Conservation (phyloP, 2,113 vertebrate genomes). For the Muntiacus muntjak region DNA sequence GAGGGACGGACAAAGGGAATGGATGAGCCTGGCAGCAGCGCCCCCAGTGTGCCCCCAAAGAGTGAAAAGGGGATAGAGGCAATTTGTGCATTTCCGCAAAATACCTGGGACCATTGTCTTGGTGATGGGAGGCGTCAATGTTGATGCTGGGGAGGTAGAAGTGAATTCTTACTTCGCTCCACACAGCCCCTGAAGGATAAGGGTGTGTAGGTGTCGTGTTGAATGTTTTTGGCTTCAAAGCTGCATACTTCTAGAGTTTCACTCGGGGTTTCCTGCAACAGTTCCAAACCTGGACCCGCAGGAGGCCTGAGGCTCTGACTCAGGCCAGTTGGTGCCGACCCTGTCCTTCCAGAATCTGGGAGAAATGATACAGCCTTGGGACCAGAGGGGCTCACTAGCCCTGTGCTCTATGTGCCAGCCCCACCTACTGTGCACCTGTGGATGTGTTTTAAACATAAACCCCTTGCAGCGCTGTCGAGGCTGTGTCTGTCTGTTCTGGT, state of each 20-base stretch:
- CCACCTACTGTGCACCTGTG: accelerated
- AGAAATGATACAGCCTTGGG: not conserved
- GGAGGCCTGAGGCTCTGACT: not conserved
- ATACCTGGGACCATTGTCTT: accelerated
- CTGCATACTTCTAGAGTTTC: not conserved
- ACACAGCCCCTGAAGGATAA: accelerated
- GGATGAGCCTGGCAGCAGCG: not conserved
- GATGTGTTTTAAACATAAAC: not conserved
- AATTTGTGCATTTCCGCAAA: not conserved
- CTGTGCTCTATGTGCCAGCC: not conserved
- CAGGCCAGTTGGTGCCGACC: accelerated
- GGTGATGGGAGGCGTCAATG: accelerated
- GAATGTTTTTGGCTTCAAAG: not conserved
- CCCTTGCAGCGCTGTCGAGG: not conserved
- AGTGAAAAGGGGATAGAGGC: not conserved
- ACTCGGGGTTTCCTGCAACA: not conserved
- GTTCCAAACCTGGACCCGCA: not conserved
- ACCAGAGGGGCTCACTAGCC: not conserved
- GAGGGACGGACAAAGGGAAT: accelerated
- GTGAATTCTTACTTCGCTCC: accelerated
- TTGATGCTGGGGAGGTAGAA: accelerated
- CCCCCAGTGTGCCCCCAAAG: not conserved
- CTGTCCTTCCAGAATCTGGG: not conserved
- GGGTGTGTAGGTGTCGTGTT: accelerated
- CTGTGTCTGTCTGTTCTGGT: not conserved